Evolutionary conservation across 1,140 invertebrate genomes (phyloP).

Genomic region (Adelges cooleyi): DNA sequence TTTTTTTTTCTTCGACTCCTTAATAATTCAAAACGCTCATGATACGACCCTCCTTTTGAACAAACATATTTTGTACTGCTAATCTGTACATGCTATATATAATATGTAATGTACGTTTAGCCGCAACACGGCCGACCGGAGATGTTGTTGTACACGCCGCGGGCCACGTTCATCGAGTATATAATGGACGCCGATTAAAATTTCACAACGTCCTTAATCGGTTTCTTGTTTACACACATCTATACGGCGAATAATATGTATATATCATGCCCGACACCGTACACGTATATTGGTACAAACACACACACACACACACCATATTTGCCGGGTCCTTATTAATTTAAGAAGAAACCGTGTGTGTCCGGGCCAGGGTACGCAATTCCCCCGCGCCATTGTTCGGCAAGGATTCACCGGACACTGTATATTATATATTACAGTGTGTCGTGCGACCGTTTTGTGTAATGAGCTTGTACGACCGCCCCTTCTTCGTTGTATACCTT

Average conservation of each 20-base stretch:
- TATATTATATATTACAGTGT: background rate
- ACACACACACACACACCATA: background rate
- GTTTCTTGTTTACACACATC: constrained; percentile 20
- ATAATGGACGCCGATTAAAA: constrained; percentile 8
- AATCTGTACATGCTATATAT: too few species aligned
- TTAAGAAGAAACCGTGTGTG: too few species aligned
- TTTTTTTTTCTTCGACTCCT: background rate
- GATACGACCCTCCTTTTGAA: too few species aligned
- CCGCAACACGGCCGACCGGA: background rate
- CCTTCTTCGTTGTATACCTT: background rate
- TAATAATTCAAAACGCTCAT: constrained; percentile 19
- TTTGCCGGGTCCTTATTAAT: background rate
- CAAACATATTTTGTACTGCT: too few species aligned
- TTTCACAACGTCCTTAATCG: constrained; percentile 14
- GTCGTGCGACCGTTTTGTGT: background rate
- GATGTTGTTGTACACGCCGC: background rate
- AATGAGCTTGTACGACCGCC: background rate
- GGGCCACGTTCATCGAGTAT: constrained; percentile 10
- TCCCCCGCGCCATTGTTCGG: too few species aligned
- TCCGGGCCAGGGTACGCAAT: too few species aligned
- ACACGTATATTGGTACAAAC: background rate
- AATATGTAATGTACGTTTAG: background rate
- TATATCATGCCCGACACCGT: too few species aligned
- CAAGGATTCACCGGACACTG: too few species aligned
- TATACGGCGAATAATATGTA: background rate